These are phyloP conservation scores for Peromyscus polionotus DNA, from an alignment of 2,113 vertebrate species.

Conservation along the genomic window DNA sequence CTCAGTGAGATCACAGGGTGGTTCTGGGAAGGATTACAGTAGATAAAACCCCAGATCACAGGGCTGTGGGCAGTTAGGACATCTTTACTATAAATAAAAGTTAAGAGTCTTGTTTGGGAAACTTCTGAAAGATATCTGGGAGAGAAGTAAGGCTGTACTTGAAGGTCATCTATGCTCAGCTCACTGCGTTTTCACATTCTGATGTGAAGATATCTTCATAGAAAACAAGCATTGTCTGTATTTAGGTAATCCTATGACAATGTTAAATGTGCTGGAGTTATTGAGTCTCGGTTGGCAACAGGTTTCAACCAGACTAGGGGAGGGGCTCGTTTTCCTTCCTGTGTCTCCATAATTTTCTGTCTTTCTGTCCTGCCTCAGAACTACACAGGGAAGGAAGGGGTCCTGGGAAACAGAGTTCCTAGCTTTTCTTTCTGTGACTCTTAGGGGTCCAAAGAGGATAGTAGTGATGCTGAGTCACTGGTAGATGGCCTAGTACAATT, in stretches of 20 bases:
- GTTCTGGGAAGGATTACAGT: not conserved
- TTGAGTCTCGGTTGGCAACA: not conserved
- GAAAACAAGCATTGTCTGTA: not conserved
- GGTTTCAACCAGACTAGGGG: not conserved
- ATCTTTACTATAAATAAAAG: not conserved
- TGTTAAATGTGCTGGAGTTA: not conserved
- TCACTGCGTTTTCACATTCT: not conserved
- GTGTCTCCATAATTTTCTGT: not conserved
- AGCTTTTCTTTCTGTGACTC: not conserved
- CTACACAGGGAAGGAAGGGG: not conserved
- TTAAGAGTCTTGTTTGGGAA: not conserved
- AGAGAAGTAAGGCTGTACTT: not conserved
- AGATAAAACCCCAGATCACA: not conserved
- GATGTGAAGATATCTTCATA: not conserved
- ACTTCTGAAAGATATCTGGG: not conserved
- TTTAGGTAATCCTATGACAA: not conserved
- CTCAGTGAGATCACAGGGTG: not conserved
- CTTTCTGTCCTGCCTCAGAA: not conserved
- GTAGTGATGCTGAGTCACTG: not conserved
- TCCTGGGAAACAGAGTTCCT: not conserved
- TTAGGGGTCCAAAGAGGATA: not conserved
- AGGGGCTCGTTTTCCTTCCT: not conserved
- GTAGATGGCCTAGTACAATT: not conserved
- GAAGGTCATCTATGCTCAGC: not conserved
- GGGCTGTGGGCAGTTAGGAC: not conserved